Evolutionary conservation across 2,888 invertebrate species (phyloP), one percentile per base, ranked within the genome.

Genomic region (Abrostola triplasia): DNA sequence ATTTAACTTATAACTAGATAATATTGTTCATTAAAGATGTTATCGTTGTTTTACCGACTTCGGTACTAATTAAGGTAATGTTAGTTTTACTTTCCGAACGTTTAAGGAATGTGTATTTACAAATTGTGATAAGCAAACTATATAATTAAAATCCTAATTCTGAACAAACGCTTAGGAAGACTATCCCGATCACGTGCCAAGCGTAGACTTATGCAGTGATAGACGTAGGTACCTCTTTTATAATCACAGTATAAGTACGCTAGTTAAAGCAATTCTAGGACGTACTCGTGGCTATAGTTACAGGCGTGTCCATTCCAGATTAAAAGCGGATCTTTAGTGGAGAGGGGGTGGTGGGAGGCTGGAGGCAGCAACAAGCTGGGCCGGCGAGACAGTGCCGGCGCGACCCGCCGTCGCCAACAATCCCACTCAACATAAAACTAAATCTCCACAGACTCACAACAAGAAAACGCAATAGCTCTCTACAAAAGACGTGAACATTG

Each of bases 371-470:
- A 88, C 88, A 86, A 86, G 86, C 84, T 81, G 76, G 78, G 77
- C 70, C 78, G 80, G 80, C 86, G 87, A 85, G 88, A 86, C 87
- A 85, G 82, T 75, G 82, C 79, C 83, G 90, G 85, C 90, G 90
- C 92, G 92, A 83, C 92, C 81, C 84, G 82, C 78, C 88, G 92
- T 83, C 93, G 91, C 92, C 91, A 85, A 76, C 86, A 84, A 88
- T 87, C 87, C 89, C 87, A 90, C 92, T 92, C 89, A 81, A 90
- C 90, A 89, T 89, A 90, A 90, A 90, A 90, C 89, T 90, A 90
- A 90, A 89, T 86, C 89, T 88, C 81, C 83, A 78, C 83, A 86
- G 83, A 87, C 77, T 76, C 66, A 73, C 80, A 78, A 84, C 82
- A 79, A 86, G 85, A 84, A 84, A 87, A 85, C 82, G 84, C 84